Evolutionary conservation across 92 coral and sea anemone genomes (phyloP).

Genomic region (Epizoanthus ramosus): DNA sequence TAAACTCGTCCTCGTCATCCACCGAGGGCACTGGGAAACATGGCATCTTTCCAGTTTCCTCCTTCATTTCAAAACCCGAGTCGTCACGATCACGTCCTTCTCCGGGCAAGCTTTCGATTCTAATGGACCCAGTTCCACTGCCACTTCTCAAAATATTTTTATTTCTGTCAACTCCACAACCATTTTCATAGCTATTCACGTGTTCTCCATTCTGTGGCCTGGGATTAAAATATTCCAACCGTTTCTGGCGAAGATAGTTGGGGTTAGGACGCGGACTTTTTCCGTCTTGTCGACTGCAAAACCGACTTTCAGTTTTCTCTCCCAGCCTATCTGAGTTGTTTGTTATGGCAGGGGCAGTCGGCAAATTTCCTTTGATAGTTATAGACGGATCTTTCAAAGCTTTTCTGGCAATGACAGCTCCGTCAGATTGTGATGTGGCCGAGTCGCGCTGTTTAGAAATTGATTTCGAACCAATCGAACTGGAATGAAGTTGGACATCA

Average conservation of each 20-base stretch:
- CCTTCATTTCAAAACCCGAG: not conserved
- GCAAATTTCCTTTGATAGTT: not conserved
- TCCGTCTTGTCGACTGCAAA: not conserved
- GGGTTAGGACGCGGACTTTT: slow-evolving; percentile 66
- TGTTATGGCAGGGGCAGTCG: not conserved
- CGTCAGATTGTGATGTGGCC: not conserved
- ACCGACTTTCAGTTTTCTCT: slow-evolving; percentile 4
- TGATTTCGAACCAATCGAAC: slow-evolving; percentile 5
- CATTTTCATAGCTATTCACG: not conserved
- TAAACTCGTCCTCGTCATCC: slow-evolving; percentile 67
- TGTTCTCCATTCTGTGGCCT: not conserved
- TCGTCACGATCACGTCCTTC: not conserved
- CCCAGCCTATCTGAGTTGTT: not conserved
- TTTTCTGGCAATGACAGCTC: not conserved
- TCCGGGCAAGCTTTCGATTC: not conserved
- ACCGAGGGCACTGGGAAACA: slow-evolving; percentile 6
- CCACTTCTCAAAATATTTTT: not conserved
- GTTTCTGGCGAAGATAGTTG: slow-evolving; percentile 72
- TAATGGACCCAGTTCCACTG: not conserved
- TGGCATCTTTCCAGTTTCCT: not conserved
- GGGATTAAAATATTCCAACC: slow-evolving; percentile 63
- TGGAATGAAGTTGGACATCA: not conserved
- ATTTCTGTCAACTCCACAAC: not conserved
- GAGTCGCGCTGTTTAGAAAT: slow-evolving; percentile 8
- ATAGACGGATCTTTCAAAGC: not conserved